Evolutionary conservation across 2,888 invertebrate species (phyloP).

Genomic region (Trichogramma evanescens): DNA sequence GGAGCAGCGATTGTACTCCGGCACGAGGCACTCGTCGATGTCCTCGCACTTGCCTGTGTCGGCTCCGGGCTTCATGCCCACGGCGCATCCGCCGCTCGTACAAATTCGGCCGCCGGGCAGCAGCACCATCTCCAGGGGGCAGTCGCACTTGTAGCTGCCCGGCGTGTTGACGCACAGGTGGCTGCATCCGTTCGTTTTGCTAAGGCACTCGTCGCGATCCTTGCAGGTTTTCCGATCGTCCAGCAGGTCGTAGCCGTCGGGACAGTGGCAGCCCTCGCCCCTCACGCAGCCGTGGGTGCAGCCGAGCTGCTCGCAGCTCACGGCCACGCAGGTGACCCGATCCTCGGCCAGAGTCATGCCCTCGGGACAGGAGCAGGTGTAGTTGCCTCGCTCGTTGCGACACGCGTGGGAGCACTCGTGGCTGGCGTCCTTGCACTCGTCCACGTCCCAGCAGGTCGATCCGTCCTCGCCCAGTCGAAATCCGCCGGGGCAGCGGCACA

Average conservation of each 20-base stretch:
- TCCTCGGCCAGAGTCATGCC: constrained; percentile 36
- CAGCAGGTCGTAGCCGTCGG: constrained; percentile 43
- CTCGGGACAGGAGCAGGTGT: constrained; percentile 50
- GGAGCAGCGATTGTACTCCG: constrained; percentile 49
- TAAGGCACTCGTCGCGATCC: constrained; percentile 45
- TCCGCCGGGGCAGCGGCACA: constrained; percentile 53
- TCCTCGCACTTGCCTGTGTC: constrained; percentile 35
- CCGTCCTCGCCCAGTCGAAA: constrained; percentile 44
- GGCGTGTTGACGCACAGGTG: constrained; percentile 33
- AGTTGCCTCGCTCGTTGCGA: constrained; percentile 50
- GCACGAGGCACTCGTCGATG: constrained; percentile 43
- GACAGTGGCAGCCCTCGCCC: constrained; percentile 53
- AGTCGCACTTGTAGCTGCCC: constrained; percentile 44
- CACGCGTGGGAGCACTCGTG: constrained; percentile 55
- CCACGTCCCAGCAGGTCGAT: constrained; percentile 48
- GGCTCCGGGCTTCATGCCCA: constrained; percentile 28
- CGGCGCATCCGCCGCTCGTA: constrained; percentile 31
- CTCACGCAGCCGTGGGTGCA: constrained; percentile 50
- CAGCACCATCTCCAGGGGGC: constrained; percentile 32
- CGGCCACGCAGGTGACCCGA: constrained; percentile 25
- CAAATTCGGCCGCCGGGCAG: constrained; percentile 44
- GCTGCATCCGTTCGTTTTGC: constrained; percentile 47
- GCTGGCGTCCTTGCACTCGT: constrained; percentile 51
- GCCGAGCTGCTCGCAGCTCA: constrained; percentile 28
- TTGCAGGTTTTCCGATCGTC: constrained; percentile 43